phyloP scores from a whole-genome alignment of 2,797 vertebrate genomes.

The Cossypha heuglini region DNA sequence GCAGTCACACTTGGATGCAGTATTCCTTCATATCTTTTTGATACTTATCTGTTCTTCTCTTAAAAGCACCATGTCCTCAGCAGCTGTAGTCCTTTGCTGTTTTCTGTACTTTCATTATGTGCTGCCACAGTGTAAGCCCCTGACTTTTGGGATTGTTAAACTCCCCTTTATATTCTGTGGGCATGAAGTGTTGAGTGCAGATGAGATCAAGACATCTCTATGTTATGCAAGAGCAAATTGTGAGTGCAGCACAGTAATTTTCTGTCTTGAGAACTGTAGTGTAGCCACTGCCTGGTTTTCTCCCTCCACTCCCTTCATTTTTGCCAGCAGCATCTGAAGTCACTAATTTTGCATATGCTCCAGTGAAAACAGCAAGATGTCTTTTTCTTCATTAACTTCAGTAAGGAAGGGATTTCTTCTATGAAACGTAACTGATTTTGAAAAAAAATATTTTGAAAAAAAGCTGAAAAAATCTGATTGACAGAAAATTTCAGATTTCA shows the following conservation, averaged over 20 bases:
- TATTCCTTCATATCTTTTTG: not conserved
- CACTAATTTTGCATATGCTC: not conserved
- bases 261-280: not conserved
- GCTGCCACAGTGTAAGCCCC: not conserved
- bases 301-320: not conserved
- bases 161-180: not conserved
- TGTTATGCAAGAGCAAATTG: not conserved
- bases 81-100: not conserved
- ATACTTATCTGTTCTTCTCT: not conserved
- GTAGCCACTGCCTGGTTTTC: not conserved
- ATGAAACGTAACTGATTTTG: not conserved
- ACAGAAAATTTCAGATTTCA: not conserved
- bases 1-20: not conserved
- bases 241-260: not conserved
- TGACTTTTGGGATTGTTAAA: not conserved
- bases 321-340: not conserved
- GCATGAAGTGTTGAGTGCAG: not conserved
- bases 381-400: not conserved
- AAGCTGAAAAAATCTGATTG: not conserved
- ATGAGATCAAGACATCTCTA: not conserved
- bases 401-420: not conserved
- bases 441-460: not conserved
- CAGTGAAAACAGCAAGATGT: not conserved
- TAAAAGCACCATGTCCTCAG: not conserved
- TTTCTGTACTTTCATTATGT: not conserved